Conservation (phyloP, 2,113 vertebrate species). For the Strix uralensis region DNA sequence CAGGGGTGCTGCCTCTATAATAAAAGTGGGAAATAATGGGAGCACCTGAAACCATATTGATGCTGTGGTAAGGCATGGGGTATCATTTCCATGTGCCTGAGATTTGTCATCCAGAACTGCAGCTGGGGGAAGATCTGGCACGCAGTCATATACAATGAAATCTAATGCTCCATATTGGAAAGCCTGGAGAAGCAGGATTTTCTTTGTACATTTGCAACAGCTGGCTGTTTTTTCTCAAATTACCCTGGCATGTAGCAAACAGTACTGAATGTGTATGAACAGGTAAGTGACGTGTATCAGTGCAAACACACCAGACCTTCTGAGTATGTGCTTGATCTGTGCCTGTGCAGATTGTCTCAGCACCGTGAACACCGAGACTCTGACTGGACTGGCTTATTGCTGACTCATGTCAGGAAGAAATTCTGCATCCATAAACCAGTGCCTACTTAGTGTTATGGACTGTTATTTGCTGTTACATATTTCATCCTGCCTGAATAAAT, state of each 20-base stretch:
- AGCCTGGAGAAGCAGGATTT: background rate
- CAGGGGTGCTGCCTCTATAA: background rate
- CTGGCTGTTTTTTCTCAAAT: background rate
- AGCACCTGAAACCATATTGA: background rate
- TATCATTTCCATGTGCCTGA: background rate
- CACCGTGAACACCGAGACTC: background rate
- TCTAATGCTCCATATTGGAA: background rate
- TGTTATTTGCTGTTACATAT: background rate
- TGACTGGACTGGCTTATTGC: background rate
- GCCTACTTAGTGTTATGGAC: background rate
- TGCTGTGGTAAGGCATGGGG: background rate
- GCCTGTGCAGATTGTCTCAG: background rate
- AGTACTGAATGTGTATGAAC: background rate
- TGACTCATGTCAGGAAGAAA: background rate
- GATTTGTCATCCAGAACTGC: background rate
- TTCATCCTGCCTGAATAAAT: background rate
- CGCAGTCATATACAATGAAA: background rate
- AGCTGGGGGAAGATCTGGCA: background rate
- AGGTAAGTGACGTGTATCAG: background rate
- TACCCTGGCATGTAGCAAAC: background rate
- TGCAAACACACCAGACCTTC: background rate
- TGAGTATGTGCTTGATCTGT: background rate
- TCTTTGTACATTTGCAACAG: background rate
- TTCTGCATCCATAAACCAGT: background rate
- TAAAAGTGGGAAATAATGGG: background rate